phyloP scores from a whole-genome alignment of 2,797 vertebrate genomes.

The Tinamus major region DNA sequence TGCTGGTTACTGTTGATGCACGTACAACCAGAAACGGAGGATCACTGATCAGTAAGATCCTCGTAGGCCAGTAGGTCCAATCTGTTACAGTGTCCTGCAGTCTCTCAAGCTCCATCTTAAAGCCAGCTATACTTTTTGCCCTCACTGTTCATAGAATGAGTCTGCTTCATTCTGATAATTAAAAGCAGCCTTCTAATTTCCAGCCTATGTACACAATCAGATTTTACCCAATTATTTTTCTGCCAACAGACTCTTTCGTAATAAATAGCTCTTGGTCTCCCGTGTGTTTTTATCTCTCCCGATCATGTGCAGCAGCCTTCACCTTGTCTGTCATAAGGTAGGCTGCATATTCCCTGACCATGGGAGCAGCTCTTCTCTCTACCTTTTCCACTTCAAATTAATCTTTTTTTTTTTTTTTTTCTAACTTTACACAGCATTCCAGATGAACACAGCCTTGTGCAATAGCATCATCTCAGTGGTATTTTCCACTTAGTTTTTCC shows the following conservation, averaged over 20 bases:
- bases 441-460: not conserved
- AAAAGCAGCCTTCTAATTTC: not conserved
- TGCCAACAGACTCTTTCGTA: not conserved
- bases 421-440: not conserved
- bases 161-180: not conserved
- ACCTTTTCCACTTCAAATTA: not conserved
- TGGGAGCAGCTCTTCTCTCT: not conserved
- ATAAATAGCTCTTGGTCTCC: not conserved
- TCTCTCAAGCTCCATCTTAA: not conserved
- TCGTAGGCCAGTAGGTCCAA: not conserved
- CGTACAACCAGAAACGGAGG: not conserved
- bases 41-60: not conserved
- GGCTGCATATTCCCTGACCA: not conserved
- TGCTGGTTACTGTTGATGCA: not conserved
- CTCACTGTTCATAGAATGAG: not conserved
- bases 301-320: not conserved
- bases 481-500: not conserved
- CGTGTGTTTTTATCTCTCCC: not conserved
- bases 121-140: not conserved
- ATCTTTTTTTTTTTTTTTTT: not conserved
- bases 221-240: not conserved
- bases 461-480: not conserved
- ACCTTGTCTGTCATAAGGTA: rapidly evolving
- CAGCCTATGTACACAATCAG: not conserved
- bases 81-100: not conserved